phyloP scores from a whole-genome alignment of 2,113 vertebrate species.

The Myotis brandtii region DNA sequence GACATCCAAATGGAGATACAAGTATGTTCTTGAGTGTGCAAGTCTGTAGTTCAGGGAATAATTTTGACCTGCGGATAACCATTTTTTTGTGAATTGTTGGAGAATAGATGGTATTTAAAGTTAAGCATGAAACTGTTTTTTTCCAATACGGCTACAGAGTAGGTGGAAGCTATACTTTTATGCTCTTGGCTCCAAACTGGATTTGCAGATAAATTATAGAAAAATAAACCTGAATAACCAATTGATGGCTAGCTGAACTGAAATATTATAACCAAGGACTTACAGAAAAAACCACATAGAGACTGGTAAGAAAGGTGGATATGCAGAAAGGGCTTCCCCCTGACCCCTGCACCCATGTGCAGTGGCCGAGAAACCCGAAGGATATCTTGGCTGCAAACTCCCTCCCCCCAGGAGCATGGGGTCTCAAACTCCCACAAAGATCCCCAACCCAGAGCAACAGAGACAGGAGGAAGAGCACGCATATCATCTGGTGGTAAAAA shows the following conservation, averaged over 20 bases:
- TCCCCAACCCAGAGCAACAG: neutral
- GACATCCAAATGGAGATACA: neutral
- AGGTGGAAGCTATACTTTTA: no score
- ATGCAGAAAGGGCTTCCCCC: no score
- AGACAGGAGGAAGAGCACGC: neutral
- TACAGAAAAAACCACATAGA: no score
- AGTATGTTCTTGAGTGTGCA: neutral
- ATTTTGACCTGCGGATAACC: neutral
- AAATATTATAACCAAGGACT: no score
- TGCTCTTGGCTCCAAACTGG: no score
- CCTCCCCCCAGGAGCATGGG: neutral
- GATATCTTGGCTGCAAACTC: neutral
- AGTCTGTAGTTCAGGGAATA: neutral
- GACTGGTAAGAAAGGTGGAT: no score
- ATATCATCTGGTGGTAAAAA: neutral
- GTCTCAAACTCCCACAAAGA: neutral
- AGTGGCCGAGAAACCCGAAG: no score
- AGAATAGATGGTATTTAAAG: constrained; percentile 18
- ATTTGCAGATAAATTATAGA: no score
- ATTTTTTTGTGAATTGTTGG: neutral
- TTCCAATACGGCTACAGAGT: no score
- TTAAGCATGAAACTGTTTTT: neutral
- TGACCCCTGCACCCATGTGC: no score
- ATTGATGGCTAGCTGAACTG: no score
- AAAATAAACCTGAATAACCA: no score